Evolutionary conservation across 2,797 vertebrate species (phyloP).

Genomic region (Xenentodon cancila): DNA sequence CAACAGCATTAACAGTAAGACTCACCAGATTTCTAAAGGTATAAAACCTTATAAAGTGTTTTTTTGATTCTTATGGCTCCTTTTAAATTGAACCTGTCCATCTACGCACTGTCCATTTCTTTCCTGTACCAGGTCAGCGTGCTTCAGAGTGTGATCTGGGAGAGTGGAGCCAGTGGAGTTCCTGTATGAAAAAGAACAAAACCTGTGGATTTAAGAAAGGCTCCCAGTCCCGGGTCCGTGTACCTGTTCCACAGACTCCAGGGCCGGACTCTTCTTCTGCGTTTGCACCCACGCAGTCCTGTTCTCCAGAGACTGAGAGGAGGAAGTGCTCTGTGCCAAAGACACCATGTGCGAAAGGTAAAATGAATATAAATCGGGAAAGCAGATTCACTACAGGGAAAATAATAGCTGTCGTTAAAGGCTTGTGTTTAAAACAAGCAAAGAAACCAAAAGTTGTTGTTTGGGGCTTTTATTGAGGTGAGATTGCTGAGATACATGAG

Average conservation of each 20-base stretch:
- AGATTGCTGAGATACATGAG: conserved; percentile 16
- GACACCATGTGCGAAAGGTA: conserved; percentile 86
- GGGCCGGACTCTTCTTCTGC: conserved; percentile 71
- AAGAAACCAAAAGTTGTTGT: background rate
- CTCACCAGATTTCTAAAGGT: conserved; percentile 23
- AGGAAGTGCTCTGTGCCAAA: conserved; percentile 88
- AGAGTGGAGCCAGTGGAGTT: conserved; percentile 93
- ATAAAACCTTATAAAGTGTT: conserved; percentile 16
- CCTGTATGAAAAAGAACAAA: conserved; percentile 94
- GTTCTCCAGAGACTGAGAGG: conserved; percentile 85
- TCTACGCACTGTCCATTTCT: conserved; percentile 2
- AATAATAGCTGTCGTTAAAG: background rate
- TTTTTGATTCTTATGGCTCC: conserved; percentile 20
- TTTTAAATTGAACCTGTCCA: conserved; percentile 8
- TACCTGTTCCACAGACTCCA: conserved; percentile 82
- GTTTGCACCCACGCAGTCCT: conserved; percentile 69
- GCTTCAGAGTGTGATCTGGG: conserved; percentile 92
- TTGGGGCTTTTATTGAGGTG: conserved; percentile 3
- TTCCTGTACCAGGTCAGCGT: conserved; percentile 60
- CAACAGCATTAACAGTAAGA: conserved; percentile 44
- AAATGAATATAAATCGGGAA: conserved; percentile 11
- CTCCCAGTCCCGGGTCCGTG: conserved; percentile 85
- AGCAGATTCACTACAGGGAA: background rate
- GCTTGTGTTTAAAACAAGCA: background rate
- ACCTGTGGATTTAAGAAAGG: conserved; percentile 96